phyloP scores from a whole-genome alignment of 2,797 vertebrate species.

The Amazona finschi region DNA sequence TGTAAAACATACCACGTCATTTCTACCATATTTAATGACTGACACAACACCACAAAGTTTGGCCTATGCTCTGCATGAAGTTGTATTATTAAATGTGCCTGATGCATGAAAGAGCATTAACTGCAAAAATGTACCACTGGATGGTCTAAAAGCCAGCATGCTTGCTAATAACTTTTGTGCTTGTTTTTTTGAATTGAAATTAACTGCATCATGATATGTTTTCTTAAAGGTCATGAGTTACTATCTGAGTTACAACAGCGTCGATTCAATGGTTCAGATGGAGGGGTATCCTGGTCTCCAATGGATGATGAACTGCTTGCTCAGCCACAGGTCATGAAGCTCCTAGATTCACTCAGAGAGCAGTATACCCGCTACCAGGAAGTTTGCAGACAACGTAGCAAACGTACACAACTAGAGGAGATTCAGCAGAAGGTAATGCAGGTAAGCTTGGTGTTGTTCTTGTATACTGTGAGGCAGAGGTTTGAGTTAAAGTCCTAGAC shows the following conservation, averaged over 20 bases:
- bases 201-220: background rate
- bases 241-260: slow-evolving; percentile 95
- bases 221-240: slow-evolving; percentile 88
- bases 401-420: slow-evolving; percentile 93
- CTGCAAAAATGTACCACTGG: background rate
- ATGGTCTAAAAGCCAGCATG: background rate
- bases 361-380: slow-evolving; percentile 97
- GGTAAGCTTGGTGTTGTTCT: slow-evolving; percentile 73
- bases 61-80: background rate
- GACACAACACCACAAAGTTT: background rate
- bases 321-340: slow-evolving; percentile 97
- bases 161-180: background rate
- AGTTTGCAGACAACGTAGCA: slow-evolving; percentile 92
- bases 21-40: background rate
- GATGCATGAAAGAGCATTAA: background rate
- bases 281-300: slow-evolving; percentile 92
- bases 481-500: background rate
- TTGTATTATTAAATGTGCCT: background rate
- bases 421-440: slow-evolving; percentile 98
- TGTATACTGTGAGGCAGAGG: accelerated
- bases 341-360: slow-evolving; percentile 92
- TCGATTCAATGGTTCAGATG: slow-evolving; percentile 92
- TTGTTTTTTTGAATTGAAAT: background rate
- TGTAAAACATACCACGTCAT: background rate
- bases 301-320: slow-evolving; percentile 98